Conservation (phyloP, 2,888 invertebrate species). For the Diarsia mendica region DNA sequence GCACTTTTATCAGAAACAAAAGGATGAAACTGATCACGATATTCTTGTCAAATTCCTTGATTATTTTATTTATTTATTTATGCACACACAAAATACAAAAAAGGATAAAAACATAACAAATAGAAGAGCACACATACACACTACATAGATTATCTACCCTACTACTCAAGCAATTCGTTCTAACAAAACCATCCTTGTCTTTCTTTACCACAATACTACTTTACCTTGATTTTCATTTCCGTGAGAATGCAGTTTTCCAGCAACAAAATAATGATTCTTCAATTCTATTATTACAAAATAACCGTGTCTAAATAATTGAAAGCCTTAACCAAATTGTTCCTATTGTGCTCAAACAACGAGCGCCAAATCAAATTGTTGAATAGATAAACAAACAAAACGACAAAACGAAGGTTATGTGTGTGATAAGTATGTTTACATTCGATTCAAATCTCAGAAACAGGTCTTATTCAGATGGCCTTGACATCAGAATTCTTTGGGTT, state of each 20-base stretch:
- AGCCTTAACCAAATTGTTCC: background rate
- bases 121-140: too few relatives aligned
- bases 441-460: constrained; percentile 30
- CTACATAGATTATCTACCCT: too few relatives aligned
- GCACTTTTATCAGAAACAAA: background rate
- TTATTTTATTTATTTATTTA: too few relatives aligned
- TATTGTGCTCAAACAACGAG: constrained; percentile 24
- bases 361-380: constrained; percentile 24
- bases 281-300: background rate
- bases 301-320: constrained; percentile 5
- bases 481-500: constrained; percentile 11
- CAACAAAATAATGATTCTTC: background rate
- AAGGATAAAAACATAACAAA: too few relatives aligned
- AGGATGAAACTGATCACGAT: background rate
- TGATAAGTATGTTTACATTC: constrained; percentile 29
- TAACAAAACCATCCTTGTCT: background rate
- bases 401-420: constrained; percentile 32
- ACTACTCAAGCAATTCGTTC: background rate
- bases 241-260: background rate
- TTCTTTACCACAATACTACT: background rate
- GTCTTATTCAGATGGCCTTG: constrained; percentile 41
- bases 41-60: background rate
- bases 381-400: constrained; percentile 16
- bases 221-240: background rate
- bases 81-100: too few relatives aligned